phyloP scores from a whole-genome alignment of 2,113 vertebrate species.

The Lonchura striata region DNA sequence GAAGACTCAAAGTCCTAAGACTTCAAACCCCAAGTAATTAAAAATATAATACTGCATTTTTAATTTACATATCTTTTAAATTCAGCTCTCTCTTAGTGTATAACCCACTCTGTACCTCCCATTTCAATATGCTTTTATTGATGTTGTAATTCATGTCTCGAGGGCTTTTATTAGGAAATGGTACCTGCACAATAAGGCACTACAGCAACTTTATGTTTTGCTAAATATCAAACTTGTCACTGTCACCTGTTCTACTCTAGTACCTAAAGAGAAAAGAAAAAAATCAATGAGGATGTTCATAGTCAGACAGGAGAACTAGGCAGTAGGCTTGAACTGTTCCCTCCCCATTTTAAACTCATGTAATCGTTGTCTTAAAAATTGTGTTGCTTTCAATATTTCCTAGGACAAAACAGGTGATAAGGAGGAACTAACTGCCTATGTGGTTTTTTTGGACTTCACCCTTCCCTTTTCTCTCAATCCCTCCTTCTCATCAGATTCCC shows the following conservation, averaged over 20 bases:
- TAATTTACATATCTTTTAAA: not conserved
- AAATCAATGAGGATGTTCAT: not conserved
- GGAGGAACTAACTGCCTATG: not conserved
- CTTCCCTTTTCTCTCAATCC: not conserved
- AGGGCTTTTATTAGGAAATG: not conserved
- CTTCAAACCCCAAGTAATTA: not conserved
- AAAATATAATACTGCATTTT: not conserved
- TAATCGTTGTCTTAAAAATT: not conserved
- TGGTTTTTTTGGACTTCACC: not conserved
- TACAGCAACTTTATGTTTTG: not conserved
- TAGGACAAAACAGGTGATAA: not conserved
- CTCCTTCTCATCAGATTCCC: not conserved
- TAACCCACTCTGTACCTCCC: not conserved
- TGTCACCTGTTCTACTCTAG: not conserved
- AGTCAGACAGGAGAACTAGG: not conserved
- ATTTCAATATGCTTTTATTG: not conserved
- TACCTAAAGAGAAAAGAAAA: not conserved
- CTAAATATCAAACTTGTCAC: not conserved
- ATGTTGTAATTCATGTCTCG: not conserved
- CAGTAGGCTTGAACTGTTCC: not conserved
- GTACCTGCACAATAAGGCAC: not conserved
- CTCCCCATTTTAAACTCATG: not conserved
- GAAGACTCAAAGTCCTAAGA: not conserved
- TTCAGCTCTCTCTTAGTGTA: not conserved
- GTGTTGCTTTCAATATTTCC: not conserved